Conservation (phyloP, 1,140 invertebrate species). For the Drosophila lacteicornis region DNA sequence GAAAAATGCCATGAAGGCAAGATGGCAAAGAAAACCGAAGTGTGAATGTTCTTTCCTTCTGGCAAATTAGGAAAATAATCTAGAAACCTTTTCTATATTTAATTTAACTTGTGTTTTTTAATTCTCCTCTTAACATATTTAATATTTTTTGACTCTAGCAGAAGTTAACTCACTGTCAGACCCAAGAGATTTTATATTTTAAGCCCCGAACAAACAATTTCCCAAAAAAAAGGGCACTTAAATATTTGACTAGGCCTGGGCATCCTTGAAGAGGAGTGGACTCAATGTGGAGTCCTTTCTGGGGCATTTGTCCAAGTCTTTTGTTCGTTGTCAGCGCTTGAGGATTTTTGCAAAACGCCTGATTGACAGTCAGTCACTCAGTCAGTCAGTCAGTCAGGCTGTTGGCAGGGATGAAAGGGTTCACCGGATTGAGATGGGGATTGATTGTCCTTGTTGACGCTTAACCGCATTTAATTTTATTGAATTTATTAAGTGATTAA, state of each 20-base stretch:
- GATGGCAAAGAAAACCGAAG: slow-evolving; percentile 1
- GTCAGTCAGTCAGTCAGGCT: neutral
- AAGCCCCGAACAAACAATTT: neutral
- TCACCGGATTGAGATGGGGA: slow-evolving; percentile 6
- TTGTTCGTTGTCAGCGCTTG: slow-evolving; percentile 64
- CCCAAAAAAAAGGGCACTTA: neutral
- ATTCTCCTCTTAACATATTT: neutral
- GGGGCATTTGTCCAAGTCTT: slow-evolving; percentile 40
- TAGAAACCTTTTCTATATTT: no score
- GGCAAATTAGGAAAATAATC: no score
- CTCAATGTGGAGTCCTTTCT: slow-evolving; percentile 45
- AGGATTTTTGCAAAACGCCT: slow-evolving; percentile 60
- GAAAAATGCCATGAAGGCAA: neutral
- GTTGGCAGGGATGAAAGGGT: slow-evolving; percentile 12
- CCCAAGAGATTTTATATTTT: neutral
- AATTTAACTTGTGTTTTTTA: neutral
- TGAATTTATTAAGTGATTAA: slow-evolving; percentile 85
- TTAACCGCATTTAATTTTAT: slow-evolving; percentile 85
- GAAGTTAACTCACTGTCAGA: neutral
- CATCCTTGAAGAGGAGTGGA: neutral
- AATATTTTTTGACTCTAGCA: neutral
- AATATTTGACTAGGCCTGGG: slow-evolving; percentile 6
- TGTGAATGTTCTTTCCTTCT: neutral
- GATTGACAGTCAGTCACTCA: slow-evolving; percentile 33
- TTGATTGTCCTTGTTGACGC: slow-evolving; percentile 65